phyloP scores from a whole-genome alignment of 2,113 vertebrate species.

The cat (Felis catus) region DNA sequence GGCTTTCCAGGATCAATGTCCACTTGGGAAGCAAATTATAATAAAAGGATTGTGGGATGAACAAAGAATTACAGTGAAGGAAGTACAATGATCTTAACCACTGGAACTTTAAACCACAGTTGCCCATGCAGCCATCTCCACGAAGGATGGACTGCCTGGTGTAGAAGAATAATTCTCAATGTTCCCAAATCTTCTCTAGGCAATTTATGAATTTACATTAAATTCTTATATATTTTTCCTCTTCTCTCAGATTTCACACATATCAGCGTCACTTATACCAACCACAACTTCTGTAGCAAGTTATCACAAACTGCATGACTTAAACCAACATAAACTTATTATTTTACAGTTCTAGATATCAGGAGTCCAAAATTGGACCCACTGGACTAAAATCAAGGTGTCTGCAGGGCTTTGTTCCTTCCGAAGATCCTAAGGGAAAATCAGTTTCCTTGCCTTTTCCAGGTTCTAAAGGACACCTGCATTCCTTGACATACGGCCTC shows the following conservation, averaged over 20 bases:
- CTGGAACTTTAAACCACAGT: background rate
- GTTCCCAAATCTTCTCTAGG: background rate
- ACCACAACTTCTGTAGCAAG: background rate
- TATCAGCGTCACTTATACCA: background rate
- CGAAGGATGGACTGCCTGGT: background rate
- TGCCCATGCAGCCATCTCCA: background rate
- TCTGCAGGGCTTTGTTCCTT: background rate
- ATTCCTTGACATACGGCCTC: background rate
- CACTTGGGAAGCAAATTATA: slow-evolving; percentile 9
- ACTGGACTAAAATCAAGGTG: background rate
- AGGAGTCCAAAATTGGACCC: background rate
- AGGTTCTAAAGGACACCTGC: background rate
- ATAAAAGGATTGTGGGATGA: background rate
- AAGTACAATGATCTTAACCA: background rate
- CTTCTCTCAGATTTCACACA: background rate
- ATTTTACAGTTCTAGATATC: background rate
- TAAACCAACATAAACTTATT: background rate
- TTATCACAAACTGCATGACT: background rate
- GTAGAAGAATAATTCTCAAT: background rate
- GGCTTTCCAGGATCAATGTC: background rate
- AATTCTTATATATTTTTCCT: background rate
- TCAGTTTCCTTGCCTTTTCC: background rate
- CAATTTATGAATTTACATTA: background rate
- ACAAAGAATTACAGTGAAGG: background rate
- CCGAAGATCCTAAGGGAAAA: background rate